Base-by-base conservation (phyloP, 2,797 vertebrate genomes). In the Lepus townsendii region DNA sequence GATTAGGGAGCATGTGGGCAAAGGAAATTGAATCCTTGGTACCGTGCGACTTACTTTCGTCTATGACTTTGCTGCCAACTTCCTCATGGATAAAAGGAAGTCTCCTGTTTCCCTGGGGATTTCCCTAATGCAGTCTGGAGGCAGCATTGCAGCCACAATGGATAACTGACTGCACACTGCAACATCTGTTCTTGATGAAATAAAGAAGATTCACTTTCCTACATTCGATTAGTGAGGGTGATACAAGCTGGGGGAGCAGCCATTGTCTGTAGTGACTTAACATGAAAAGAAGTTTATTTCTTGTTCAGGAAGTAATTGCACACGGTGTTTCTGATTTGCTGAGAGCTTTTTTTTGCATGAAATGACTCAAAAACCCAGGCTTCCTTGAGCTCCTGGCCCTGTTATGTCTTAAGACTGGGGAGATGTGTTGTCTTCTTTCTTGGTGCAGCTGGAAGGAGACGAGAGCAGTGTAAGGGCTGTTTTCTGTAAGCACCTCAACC, bases 101-200 rank as follows among this genome's bases (percentile, higher is more conserved):
- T 63, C 93, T 83, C 63, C 86, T 0, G 0, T 47, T 76, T 83
- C 90, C 75, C 75, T 50, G 27, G 57, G 77, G 88, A 73, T 84
- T 96, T 92, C 30, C 42, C 27, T 91, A 88, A 38, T 90, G 71
- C 57, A 83, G 78, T 94, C 22, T 2, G 94, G 75, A 77, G 88
- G 66, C 38, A 72, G 52, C 92, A 86, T 83, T 79, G 71, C 76
- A 47, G n/a, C 2, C 0, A 86, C 65, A 95, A 65, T 12, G 52
- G 72, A 91, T 92, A 95, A 95, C n/a, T 91, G 95, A 85, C 91
- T 92, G 8, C 84, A 83, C 50, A 83, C 26, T 77, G 20, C 60
- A 96, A 72, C 76, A 94, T 95, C 85, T 96, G 88, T 80, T 95
- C 71, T 86, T 95, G 88, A 92, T 93, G 85, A 92, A 95, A 91